A percentile compares a stretch with the other conserved stretches of the same genome.
Evolutionary conservation across 2,113 vertebrate genomes (phyloP).

Genomic region (Grammomys dolichurus): DNA sequence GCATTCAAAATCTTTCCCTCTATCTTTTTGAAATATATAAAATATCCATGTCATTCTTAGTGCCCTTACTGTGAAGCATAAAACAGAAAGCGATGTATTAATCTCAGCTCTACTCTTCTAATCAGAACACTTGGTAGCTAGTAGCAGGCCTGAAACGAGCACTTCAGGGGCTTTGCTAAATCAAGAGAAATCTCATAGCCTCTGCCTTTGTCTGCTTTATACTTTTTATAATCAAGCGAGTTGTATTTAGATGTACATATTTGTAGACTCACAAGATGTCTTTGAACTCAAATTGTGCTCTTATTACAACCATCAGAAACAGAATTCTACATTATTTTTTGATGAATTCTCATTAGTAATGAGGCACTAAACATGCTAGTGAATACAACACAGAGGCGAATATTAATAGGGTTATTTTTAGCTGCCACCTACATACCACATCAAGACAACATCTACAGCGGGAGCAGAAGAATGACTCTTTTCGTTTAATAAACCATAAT

Average conservation of each 20-base stretch:
- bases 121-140: slow-evolving; percentile 48
- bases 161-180: slow-evolving; percentile 48
- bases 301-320: slow-evolving; percentile 71
- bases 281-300: slow-evolving; percentile 72
- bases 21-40: background rate
- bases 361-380: slow-evolving; percentile 73
- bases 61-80: background rate
- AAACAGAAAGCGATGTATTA: slow-evolving; percentile 43
- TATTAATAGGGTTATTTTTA: slow-evolving; percentile 81
- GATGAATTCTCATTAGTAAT: slow-evolving; percentile 78
- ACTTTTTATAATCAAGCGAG: slow-evolving; percentile 51
- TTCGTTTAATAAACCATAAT: slow-evolving; percentile 78
- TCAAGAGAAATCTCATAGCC: slow-evolving; percentile 14
- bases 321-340: slow-evolving; percentile 72
- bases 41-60: background rate
- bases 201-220: slow-evolving; percentile 56
- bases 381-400: slow-evolving; percentile 72
- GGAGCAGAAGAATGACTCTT: slow-evolving; percentile 71
- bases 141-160: background rate
- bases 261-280: slow-evolving; percentile 64
- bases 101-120: background rate
- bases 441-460: slow-evolving; percentile 72
- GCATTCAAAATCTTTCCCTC: background rate
- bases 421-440: slow-evolving; percentile 73
- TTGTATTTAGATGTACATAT: slow-evolving; percentile 57